These are phyloP conservation scores for Tolmerus cingulatus DNA, from an alignment of 2,888 invertebrate genomes.

Conservation along the genomic window DNA sequence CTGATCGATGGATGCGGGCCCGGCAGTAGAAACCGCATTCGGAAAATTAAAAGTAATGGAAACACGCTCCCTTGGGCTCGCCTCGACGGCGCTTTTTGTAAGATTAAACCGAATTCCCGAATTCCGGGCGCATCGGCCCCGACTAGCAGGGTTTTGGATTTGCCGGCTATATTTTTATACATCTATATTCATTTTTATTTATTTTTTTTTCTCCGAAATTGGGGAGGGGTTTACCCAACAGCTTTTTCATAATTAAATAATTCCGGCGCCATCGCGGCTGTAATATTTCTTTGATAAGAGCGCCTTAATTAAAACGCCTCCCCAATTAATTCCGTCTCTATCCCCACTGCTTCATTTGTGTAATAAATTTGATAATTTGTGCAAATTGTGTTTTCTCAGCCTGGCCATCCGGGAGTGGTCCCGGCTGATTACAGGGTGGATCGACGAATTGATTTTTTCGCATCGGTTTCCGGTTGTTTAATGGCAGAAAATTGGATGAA, in stretches of 20 bases:
- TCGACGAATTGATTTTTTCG: conserved; percentile 18
- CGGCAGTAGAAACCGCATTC: conserved; percentile 4
- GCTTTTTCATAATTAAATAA: conserved; percentile 34
- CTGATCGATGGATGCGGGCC: conserved; percentile 24
- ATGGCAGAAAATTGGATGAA: conserved; percentile 31
- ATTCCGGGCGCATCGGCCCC: background rate
- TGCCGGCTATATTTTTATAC: background rate
- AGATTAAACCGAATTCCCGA: conserved; percentile 13
- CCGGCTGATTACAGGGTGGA: conserved; percentile 3
- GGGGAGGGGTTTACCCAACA: background rate
- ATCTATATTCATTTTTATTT: background rate
- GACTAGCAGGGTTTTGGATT: background rate
- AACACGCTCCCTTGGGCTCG: conserved; percentile 22
- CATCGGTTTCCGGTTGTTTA: conserved; percentile 23
- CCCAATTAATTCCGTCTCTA: background rate
- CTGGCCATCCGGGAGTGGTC: background rate
- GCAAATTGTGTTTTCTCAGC: conserved; percentile 26
- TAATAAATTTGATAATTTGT: conserved; percentile 36
- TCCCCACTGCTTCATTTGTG: background rate
- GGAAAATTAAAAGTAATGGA: conserved; percentile 22
- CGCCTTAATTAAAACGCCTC: conserved; percentile 26
- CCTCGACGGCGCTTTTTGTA: background rate
- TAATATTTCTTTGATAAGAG: conserved; percentile 22
- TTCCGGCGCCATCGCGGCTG: background rate
- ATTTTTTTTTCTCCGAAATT: background rate